Evolutionary conservation across 53 echinoderm and acorn worm species (phyloP), one percentile per base, ranked within the genome.

Genomic region (Patiria pectinifera): DNA sequence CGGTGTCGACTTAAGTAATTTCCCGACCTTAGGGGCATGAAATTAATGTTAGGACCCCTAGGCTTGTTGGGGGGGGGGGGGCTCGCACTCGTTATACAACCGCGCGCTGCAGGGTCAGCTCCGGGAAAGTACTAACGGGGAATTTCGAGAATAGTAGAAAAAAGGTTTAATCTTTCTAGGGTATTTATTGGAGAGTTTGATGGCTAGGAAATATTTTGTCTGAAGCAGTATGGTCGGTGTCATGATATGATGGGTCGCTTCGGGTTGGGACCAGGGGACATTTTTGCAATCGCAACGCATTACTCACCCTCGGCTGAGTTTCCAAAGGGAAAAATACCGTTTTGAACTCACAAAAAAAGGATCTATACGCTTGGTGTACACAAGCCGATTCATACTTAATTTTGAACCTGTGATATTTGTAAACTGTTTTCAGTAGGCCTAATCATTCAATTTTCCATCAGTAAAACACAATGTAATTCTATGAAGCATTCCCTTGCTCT

Each of bases 1-100:
- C 81, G 66, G 19, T 80, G 90, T 90, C 90, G 90, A 24, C 90
- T 90, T 90, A 90, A 90, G 90, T 90, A 90, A 90, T 90, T 90
- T 81, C 35, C 15, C 90, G 90, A 90, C 90, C 90, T 48, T 48
- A 43, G 90, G 90, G 90, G 69, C 70, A 49, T 3, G 49, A 80
- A 66, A 69, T 90, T 90, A 90, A 90, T 81, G 90, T 90, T 80
- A 12, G 21, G 4, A 35, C 48, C 48, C 80, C 47, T 2, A 25
- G 80, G 80, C 80, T 43, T 11, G 24, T 48, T 24, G 47, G 11
- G 4, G 12, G 53, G 45, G 62, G 43, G 66, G 8, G 1, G 44
- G 19, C 21, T 63, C 24, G 35, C 22, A 85, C 13, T 4, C 3
- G 15, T 16, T 16, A 69, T 44, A 63, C 59, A 14, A 60, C 44